Percentiles rank a stretch among this genome's conserved stretches.
These are phyloP conservation scores for Xerus inauris DNA, from an alignment of 2,113 vertebrate genomes.

Conservation along the genomic window DNA sequence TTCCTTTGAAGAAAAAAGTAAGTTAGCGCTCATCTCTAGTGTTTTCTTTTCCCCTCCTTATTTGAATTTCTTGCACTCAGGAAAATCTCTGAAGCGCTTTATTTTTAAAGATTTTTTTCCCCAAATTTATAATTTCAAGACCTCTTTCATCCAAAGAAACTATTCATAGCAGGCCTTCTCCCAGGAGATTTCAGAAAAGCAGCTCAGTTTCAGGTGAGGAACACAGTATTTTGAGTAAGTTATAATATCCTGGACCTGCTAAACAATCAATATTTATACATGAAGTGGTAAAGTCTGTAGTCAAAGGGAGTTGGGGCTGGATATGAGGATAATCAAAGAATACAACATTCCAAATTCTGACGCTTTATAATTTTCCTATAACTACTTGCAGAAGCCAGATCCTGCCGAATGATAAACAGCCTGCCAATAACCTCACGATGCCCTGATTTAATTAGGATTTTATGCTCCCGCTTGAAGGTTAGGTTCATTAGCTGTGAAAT, in stretches of 20 bases:
- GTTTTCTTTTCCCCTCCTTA: conserved; percentile 79
- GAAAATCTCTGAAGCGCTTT: conserved; percentile 76
- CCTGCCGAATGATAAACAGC: conserved; percentile 57
- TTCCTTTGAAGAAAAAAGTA: conserved; percentile 71
- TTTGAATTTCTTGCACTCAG: conserved; percentile 76
- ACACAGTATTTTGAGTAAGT: conserved; percentile 81
- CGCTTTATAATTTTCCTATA: conserved; percentile 78
- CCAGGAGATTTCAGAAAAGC: conserved; percentile 74
- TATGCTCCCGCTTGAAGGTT: conserved; percentile 70
- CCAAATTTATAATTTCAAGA: conserved; percentile 80
- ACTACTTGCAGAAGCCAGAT: conserved; percentile 38
- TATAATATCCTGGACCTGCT: conserved; percentile 67
- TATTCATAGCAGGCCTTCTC: conserved; percentile 77
- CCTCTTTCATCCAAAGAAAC: conserved; percentile 76
- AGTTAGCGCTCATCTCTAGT: conserved; percentile 71
- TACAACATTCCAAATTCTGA: conserved; percentile 47
- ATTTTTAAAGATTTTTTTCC: conserved; percentile 55
- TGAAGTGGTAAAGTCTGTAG: conserved; percentile 38
- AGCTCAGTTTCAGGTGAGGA: conserved; percentile 69
- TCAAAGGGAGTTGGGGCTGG: conserved; percentile 67
- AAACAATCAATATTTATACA: conserved; percentile 77
- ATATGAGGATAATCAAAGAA: conserved; percentile 78
- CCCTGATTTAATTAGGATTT: conserved; percentile 81
- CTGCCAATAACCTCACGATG: conserved; percentile 71
- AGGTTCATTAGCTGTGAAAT: conserved; percentile 76